Evolutionary conservation across 2,113 vertebrate species (phyloP).

Genomic region (Ochotona curzoniae): DNA sequence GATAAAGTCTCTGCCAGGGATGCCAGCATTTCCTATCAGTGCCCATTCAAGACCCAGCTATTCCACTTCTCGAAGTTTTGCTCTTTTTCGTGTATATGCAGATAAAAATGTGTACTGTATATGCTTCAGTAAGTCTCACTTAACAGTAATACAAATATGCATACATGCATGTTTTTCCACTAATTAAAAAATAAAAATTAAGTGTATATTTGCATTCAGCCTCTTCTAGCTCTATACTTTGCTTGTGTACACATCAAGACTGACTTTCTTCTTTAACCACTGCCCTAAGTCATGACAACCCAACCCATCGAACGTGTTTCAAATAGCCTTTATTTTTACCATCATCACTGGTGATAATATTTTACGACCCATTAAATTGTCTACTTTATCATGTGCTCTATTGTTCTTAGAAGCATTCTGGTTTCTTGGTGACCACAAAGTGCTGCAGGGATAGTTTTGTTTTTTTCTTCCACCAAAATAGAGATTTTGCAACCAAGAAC

Average conservation of each 20-base stretch:
- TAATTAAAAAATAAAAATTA: slow-evolving; percentile 16
- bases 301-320: slow-evolving; percentile 3
- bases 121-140: not conserved
- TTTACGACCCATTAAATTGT: not conserved
- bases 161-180: not conserved
- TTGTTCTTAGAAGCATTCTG: not conserved
- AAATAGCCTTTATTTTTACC: not conserved
- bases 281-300: not conserved
- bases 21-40: too few species aligned
- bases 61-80: not conserved
- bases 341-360: not conserved
- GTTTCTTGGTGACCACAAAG: not conserved
- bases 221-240: not conserved
- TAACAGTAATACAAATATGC: not conserved
- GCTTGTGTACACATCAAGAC: not conserved
- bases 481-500: not conserved
- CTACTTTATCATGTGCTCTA: not conserved
- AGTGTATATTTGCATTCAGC: not conserved
- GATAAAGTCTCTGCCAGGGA: too few species aligned
- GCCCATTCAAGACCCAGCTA: too few species aligned
- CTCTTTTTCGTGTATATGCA: not conserved
- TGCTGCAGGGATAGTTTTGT: not conserved
- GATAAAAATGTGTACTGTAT: not conserved
- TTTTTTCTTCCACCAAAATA: not conserved
- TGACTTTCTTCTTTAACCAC: not conserved